phyloP scores from a whole-genome alignment of 2,888 invertebrate species.

The Xanthorhoe spadicearia region DNA sequence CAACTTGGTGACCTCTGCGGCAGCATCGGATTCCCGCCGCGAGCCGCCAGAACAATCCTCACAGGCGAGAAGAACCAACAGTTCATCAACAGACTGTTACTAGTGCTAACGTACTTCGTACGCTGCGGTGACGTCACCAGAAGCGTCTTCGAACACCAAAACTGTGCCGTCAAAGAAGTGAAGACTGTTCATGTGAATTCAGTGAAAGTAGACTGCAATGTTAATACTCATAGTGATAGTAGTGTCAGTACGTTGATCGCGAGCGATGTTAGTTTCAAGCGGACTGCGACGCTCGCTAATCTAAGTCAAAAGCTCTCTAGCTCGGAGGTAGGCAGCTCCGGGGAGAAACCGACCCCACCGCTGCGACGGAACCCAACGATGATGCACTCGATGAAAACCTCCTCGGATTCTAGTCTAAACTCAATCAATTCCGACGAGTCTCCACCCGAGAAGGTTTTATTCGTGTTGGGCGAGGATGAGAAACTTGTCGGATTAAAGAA shows the following conservation, averaged over 20 bases:
- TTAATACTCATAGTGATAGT: conserved; percentile 67
- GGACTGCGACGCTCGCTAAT: conserved; percentile 68
- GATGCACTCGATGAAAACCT: conserved; percentile 61
- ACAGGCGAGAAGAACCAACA: conserved; percentile 87
- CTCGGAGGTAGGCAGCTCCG: conserved; percentile 55
- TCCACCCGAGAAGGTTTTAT: conserved; percentile 83
- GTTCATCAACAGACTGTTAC: conserved; percentile 89
- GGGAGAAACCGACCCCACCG: conserved; percentile 51
- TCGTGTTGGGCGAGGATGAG: conserved; percentile 89
- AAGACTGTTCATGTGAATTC: conserved; percentile 57
- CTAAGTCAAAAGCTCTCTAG: conserved; percentile 74
- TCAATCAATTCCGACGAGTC: conserved; percentile 65
- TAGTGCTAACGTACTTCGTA: conserved; percentile 94
- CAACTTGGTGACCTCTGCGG: conserved; percentile 94
- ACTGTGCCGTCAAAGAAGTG: conserved; percentile 67
- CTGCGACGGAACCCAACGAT: conserved; percentile 68
- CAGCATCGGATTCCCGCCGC: conserved; percentile 91
- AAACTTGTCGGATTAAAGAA: conserved; percentile 87
- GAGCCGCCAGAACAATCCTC: conserved; percentile 92
- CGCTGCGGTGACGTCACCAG: conserved; percentile 90
- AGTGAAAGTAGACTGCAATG: conserved; percentile 38
- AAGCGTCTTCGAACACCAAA: conserved; percentile 70
- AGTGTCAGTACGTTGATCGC: conserved; percentile 66
- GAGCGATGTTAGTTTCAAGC: conserved; percentile 66
- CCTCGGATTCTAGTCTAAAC: conserved; percentile 70